These are phyloP conservation scores for Epinephelus malabaricus DNA, from an alignment of 2,797 vertebrate species.

Conservation along the genomic window DNA sequence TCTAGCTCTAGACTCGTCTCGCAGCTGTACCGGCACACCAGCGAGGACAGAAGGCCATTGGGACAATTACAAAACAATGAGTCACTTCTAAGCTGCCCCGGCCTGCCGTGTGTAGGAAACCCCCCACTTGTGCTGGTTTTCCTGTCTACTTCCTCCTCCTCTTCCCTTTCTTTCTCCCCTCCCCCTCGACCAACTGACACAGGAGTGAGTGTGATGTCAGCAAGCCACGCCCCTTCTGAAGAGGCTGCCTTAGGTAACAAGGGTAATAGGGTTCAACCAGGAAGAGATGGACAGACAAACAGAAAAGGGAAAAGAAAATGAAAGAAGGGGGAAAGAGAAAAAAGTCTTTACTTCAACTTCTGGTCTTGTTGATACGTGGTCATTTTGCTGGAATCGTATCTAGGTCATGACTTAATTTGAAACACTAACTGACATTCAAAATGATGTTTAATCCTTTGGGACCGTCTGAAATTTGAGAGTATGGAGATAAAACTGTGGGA, in stretches of 20 bases:
- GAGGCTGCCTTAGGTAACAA: constrained; percentile 82
- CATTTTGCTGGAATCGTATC: neutral
- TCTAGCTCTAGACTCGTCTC: constrained; percentile 42
- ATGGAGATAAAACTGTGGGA: neutral
- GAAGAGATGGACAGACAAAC: constrained; percentile 20
- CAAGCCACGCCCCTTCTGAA: constrained; percentile 64
- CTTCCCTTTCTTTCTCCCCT: constrained; percentile 25
- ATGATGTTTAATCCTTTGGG: neutral
- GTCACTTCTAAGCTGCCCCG: constrained; percentile 70
- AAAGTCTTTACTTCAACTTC: neutral
- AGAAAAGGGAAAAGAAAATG: neutral
- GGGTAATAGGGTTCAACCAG: constrained; percentile 68
- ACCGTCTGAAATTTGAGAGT: neutral
- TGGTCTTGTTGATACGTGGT: neutral
- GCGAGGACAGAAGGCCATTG: constrained; percentile 72
- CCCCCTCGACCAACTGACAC: constrained; percentile 64
- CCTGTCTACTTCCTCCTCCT: constrained; percentile 58
- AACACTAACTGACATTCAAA: neutral
- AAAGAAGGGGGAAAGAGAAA: neutral
- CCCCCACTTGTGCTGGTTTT: constrained; percentile 44
- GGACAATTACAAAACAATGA: constrained; percentile 86
- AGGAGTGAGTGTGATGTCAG: constrained; percentile 65
- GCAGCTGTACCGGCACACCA: constrained; percentile 49
- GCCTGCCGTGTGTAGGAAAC: constrained; percentile 41
- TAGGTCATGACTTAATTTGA: neutral